Evolutionary conservation across 1,140 invertebrate genomes (phyloP), one percentile per base, ranked within the genome.

Genomic region (Caenorhabditis remanei): DNA sequence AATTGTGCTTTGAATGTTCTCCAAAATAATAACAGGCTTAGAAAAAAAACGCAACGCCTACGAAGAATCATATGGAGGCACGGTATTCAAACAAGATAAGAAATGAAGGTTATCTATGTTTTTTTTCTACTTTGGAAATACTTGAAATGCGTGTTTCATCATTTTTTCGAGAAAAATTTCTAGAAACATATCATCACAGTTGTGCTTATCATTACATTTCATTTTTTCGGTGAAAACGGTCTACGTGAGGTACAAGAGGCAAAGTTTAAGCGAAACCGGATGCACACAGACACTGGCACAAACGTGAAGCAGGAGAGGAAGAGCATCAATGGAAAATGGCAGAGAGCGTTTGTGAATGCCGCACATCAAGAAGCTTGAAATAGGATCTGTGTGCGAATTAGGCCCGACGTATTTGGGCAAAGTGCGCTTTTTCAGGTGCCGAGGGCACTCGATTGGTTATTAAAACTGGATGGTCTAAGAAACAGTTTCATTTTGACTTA

Each of bases 301-400:
- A 50, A 50, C 43, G 71, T 50, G 46, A 5, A 58, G 56, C 50
- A 58, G 61, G 32, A 53, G 61, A 63, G 24, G n/a, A 24, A 21
- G 46, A 48, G 71, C 71, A 50, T 79, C 71, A 50, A 79, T 79
- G 71, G 46, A 79, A 53, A 24, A 79, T 13, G 46, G n/a, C n/a
- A 79, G 46, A 50, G 46, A 24, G 65, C 65, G n/a, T 50, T 50
- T 50, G 40, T 43, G 65, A 79, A 79, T 79, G 71, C n/a, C n/a
- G 46, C 71, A 79, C 71, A 79, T 79, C 71, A 79, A 79, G 71
- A 79, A 79, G 71, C 43, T 79, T 79, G 46, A 79, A 79, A 79
- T 48, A 79, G 71, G 71, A 79, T 79, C 71, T 50, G 43, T 50
- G 71, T 79, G 71, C 71, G 46, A 79, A 79, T 79, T 50, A 79